Percentiles rank a stretch among this genome's conserved stretches.
These are phyloP conservation scores for Spilarctia lutea DNA, from an alignment of 2,888 invertebrate genomes.

Conservation along the genomic window DNA sequence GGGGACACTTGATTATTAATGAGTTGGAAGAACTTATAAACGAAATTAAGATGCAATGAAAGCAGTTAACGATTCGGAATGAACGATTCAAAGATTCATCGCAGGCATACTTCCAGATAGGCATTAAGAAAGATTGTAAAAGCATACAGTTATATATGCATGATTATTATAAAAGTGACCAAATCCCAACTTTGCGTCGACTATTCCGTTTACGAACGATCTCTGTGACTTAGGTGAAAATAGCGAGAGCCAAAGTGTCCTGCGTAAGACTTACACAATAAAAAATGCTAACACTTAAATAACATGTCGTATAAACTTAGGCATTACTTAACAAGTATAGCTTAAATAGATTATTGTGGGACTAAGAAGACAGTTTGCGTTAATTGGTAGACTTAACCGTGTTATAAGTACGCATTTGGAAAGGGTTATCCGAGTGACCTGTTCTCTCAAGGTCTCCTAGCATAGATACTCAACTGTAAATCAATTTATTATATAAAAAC, in stretches of 20 bases:
- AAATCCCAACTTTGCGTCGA: slow-evolving; percentile 52
- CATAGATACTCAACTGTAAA: slow-evolving; percentile 55
- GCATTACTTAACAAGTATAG: slow-evolving; percentile 82
- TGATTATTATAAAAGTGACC: background rate
- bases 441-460: slow-evolving; percentile 45
- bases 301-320: slow-evolving; percentile 83
- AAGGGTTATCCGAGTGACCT: slow-evolving; percentile 41
- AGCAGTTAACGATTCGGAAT: background rate
- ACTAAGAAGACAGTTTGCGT: slow-evolving; percentile 48
- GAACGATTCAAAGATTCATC: background rate
- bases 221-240: slow-evolving; percentile 47
- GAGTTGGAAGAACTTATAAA: slow-evolving; percentile 3
- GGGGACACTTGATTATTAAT: background rate
- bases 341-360: slow-evolving; percentile 71
- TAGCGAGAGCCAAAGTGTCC: slow-evolving; percentile 68
- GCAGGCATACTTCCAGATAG: background rate
- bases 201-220: slow-evolving; percentile 42
- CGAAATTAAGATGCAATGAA: slow-evolving; percentile 1
- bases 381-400: slow-evolving; percentile 43
- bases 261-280: slow-evolving; percentile 79
- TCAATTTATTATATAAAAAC: slow-evolving; percentile 53
- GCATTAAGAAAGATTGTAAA: background rate
- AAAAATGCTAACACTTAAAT: slow-evolving; percentile 82
- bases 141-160: background rate
- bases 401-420: slow-evolving; percentile 49